phyloP scores from a whole-genome alignment of 1,140 invertebrate genomes.

The Hycleus phaleratus region DNA sequence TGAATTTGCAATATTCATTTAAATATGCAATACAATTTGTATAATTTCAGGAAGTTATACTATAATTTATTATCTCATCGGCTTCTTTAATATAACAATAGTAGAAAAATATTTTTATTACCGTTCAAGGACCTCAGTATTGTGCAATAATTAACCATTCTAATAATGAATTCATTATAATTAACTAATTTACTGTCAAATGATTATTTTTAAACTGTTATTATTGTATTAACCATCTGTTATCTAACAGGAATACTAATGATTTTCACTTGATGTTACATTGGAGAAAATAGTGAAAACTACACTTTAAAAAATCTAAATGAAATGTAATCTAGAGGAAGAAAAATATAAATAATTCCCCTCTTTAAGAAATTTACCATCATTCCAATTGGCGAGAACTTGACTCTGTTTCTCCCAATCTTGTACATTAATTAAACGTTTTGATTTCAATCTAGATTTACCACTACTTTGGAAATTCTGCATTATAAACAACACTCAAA shows the following conservation, averaged over 20 bases:
- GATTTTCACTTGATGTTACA: background rate
- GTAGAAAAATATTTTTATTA: too few species aligned
- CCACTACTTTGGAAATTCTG: background rate
- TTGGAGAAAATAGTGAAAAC: background rate
- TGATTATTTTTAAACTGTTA: too few species aligned
- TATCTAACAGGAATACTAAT: too few species aligned
- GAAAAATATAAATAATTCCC: background rate
- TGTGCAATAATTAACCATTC: background rate
- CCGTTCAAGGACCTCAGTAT: background rate
- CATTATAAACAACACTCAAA: constrained; percentile 6
- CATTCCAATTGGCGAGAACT: constrained; percentile 34
- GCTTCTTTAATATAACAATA: too few species aligned
- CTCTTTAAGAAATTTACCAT: constrained; percentile 28
- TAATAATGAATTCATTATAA: too few species aligned
- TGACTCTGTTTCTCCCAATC: constrained; percentile 38
- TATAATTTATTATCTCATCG: too few species aligned
- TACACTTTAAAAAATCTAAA: background rate
- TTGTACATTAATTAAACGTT: constrained; percentile 27
- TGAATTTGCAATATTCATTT: too few species aligned
- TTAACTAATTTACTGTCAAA: too few species aligned
- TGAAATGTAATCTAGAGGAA: background rate
- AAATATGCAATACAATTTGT: background rate
- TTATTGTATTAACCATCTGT: too few species aligned
- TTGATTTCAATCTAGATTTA: background rate
- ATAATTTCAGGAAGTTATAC: background rate